phyloP scores from a whole-genome alignment of 2,113 vertebrate species.

The Corapipo altera region DNA sequence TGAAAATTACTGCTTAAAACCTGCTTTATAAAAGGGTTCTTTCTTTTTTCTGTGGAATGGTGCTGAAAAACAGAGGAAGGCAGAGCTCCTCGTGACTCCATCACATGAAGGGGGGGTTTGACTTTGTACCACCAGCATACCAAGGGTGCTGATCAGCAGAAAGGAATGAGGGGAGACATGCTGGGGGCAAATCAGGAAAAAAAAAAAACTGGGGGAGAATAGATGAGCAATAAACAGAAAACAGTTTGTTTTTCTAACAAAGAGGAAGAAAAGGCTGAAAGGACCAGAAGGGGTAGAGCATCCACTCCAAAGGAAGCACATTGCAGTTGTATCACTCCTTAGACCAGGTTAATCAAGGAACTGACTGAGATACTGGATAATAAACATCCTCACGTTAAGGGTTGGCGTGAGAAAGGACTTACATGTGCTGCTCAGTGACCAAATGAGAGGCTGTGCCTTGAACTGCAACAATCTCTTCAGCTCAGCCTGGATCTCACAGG shows the following conservation, averaged over 20 bases:
- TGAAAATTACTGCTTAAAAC: not conserved
- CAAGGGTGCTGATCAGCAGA: not conserved
- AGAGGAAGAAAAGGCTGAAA: not conserved
- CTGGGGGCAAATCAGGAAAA: not conserved
- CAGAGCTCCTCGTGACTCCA: not conserved
- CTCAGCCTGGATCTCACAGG: not conserved
- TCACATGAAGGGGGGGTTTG: rapidly evolving
- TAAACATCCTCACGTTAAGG: not conserved
- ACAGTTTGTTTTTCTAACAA: not conserved
- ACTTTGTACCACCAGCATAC: rapidly evolving
- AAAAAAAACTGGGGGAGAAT: not conserved
- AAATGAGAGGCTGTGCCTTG: not conserved
- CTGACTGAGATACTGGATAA: not conserved
- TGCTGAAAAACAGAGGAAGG: not conserved
- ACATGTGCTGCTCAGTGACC: not conserved
- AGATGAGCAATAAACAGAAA: not conserved
- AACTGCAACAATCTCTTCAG: not conserved
- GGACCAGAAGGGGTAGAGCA: not conserved
- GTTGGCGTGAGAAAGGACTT: not conserved
- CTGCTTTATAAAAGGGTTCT: not conserved
- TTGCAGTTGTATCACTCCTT: not conserved
- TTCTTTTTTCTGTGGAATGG: not conserved
- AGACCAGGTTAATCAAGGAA: not conserved
- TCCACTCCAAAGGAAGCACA: not conserved
- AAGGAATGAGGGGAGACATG: not conserved